Conservation (phyloP, 2,888 invertebrate genomes). For the Ditylenchus weischeri region DNA sequence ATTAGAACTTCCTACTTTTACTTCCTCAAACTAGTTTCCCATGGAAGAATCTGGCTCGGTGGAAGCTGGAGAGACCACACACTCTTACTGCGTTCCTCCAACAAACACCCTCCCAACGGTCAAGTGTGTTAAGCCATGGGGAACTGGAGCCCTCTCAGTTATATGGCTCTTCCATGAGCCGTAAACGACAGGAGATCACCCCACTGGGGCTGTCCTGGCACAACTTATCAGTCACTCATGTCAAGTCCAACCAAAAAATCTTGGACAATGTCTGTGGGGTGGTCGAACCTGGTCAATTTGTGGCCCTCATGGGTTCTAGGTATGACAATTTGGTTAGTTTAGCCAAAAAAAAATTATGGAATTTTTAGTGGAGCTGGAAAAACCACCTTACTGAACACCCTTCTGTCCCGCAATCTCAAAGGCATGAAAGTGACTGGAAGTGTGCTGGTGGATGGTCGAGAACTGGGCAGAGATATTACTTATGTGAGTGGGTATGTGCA, state of each 20-base stretch:
- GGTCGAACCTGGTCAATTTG: slow-evolving; percentile 51
- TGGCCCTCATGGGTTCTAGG: slow-evolving; percentile 57
- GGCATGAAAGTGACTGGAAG: slow-evolving; percentile 54
- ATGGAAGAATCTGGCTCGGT: neutral
- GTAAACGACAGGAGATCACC: slow-evolving; percentile 3
- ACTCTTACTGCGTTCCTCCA: neutral
- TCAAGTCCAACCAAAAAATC: slow-evolving; percentile 25
- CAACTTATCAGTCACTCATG: slow-evolving; percentile 37
- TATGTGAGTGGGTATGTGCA: slow-evolving; percentile 49
- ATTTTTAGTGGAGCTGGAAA: slow-evolving; percentile 77
- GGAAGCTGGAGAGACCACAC: neutral
- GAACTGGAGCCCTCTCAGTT: neutral
- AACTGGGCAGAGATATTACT: slow-evolving; percentile 14
- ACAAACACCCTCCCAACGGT: neutral
- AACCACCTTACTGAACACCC: slow-evolving; percentile 75
- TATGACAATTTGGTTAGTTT: neutral
- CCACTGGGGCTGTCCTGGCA: slow-evolving; percentile 49
- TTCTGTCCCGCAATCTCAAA: slow-evolving; percentile 31
- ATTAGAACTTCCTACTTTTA: too few species aligned
- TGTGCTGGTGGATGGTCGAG: slow-evolving; percentile 39
- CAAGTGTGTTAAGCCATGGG: neutral
- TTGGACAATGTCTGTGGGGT: slow-evolving; percentile 31
- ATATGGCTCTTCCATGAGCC: slow-evolving; percentile 1
- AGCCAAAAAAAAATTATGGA: neutral
- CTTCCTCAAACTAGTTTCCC: too few species aligned